Evolutionary conservation across 2,888 invertebrate genomes (phyloP), one percentile per base, ranked within the genome.

Genomic region (Eueremaeus valkanovi): DNA sequence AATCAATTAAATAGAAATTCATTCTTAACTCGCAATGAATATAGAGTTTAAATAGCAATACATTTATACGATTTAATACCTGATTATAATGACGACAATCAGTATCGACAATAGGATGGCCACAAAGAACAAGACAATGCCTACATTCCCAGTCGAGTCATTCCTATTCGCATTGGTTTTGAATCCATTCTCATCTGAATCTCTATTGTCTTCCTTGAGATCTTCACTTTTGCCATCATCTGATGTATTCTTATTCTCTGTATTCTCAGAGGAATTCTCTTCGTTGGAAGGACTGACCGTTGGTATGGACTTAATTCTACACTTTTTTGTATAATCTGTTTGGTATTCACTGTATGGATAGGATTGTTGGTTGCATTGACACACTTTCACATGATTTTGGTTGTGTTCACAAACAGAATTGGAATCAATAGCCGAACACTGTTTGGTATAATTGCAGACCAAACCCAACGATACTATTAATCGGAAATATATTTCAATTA

Each of bases 391-490:
- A 6, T 21, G 31, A 13, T 9, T 24, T 36, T 36, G 24, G 21
- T 40, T 40, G 13, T 16, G 11, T 21, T 68, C 24, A 24, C 68
- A 68, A 68, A 40, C 13, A 40, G 40, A 18, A 36, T 68, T 68
- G 11, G 36, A 24, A 42, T 68, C 68, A 18, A 68, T n/a, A 3
- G 68, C 68, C 21, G 68, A 33, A 21, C 68, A 68, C 42, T 68
- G 68, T 68, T 68, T 68, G 42, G 21, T 68, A 16, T 68, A 68
- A 68, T 68, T 68, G 24, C 68, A 68, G 21, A 24, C 24, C 16
- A 21, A 40, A 36, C 24, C 68, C 40, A 68, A 61, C 3, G 31
- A 18, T 31, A 61, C 61, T 61, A 18, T n/a, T 49, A 18, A 49
- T 49, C 5, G 21, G 6, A 11, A 61, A 31, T 61, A 31, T 13